phyloP scores from a whole-genome alignment of 2,888 invertebrate species.

The Abrostola tripartita region DNA sequence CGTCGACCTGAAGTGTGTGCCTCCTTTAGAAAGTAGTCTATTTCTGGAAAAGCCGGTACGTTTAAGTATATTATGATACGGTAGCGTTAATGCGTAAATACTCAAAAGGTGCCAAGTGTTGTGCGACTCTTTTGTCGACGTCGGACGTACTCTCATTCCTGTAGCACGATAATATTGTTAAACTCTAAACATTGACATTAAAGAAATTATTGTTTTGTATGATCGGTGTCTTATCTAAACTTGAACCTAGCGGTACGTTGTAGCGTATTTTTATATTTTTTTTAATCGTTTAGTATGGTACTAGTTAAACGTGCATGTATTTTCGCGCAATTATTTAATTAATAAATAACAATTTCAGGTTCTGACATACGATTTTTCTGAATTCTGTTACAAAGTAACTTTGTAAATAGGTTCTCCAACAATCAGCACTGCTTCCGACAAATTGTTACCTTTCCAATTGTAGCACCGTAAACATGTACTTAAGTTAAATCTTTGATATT shows the following conservation, averaged over 20 bases:
- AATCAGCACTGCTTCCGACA: conserved; percentile 49
- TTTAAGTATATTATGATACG: conserved; percentile 63
- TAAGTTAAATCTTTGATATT: conserved; percentile 75
- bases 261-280: conserved; percentile 72
- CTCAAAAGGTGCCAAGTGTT: conserved; percentile 79
- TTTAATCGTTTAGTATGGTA: conserved; percentile 65
- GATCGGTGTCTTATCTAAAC: conserved; percentile 65
- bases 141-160: conserved; percentile 81
- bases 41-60: conserved; percentile 67
- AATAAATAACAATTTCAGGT: conserved; percentile 35
- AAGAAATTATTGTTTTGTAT: conserved; percentile 47
- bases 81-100: conserved; percentile 77
- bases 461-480: conserved; percentile 74
- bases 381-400: conserved; percentile 36
- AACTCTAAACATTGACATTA: conserved; percentile 68
- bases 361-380: conserved; percentile 23
- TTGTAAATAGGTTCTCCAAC: conserved; percentile 44
- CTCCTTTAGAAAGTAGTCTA: conserved; percentile 76
- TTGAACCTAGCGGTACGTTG: conserved; percentile 69
- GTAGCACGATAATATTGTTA: conserved; percentile 76
- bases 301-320: conserved; percentile 54
- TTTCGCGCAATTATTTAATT: conserved; percentile 47
- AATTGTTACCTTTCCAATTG: conserved; percentile 47
- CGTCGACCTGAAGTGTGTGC: conserved; percentile 82
- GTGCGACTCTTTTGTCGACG: conserved; percentile 68